Evolutionary conservation across 2,113 vertebrate genomes (phyloP), one percentile per base, ranked within the genome.

Genomic region (Crotalus helleri): DNA sequence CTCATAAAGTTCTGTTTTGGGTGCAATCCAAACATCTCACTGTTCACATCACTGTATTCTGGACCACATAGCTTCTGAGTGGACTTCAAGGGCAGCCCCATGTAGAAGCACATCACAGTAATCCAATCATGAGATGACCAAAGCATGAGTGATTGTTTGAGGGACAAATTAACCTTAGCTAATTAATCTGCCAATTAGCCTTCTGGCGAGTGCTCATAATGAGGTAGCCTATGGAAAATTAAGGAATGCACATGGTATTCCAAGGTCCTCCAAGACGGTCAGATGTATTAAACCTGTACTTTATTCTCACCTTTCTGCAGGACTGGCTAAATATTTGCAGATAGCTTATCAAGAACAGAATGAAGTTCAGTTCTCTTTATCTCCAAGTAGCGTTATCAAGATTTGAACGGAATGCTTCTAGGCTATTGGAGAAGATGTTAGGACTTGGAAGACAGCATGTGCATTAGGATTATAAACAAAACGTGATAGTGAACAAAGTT

Each of bases 241-340:
- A 74, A 74, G 44, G 11, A 89, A 19, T 58, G 24, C 39, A 61
- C 46, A 29, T 26, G 13, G 24, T 44, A 29, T 13, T 7, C 55
- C 39, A 54, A 85, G n/a, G 51, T 85, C 64, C 33, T 85, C 26
- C 51, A 44, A 85, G 33, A 53, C 55, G 69, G n/a, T 24, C 19
- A 24, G 39, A 91, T 85, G 53, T 81, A n/a, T n/a, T 33, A 81
- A 91, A 81, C 33, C 69, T 85, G 53, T 85, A 69, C 53, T 91
- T 57, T 85, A 44, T 85, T 85, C 51, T 33, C 90, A 91, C 51
- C 69, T 91, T 39, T 54, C 90, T 29, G 15, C 24, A 86, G 12
- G 29, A 91, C 8, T 46, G 74, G 26, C 85, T 44, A 86, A 86
- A 91, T 91, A 59, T 91, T 91, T 91, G 81, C 54, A 86, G 55